Base-by-base conservation (phyloP, 2,888 invertebrate species). In the Lasioglossum pauxillum region DNA sequence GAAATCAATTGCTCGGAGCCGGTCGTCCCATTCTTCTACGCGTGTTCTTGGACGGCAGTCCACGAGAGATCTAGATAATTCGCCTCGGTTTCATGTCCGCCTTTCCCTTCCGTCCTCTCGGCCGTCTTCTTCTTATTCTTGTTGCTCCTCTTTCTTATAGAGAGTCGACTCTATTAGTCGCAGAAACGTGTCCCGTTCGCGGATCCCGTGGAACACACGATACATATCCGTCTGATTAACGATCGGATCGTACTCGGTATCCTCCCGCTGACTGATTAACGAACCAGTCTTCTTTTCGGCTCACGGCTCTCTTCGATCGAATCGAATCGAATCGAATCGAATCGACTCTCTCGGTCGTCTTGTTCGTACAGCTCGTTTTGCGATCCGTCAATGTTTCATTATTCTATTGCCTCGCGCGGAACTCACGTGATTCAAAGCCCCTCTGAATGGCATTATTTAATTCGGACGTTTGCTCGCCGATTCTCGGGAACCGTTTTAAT, bases 211-310 rank as follows among this genome's bases (percentile, higher is more conserved):
- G 78, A 84, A 71, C 78, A 78, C 60, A 35, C 80, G 73, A 77
- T 82, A 82, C 77, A 85, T 88, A 84, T 84, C 80, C 82, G 60
- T 75, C 87, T 90, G 91, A 90, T 90, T 89, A 90, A 90, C 87
- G 90, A 89, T 84, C 88, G 78, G 80, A 78, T 81, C 85, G 72
- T 31, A 64, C 75, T 19, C 64, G 35, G 64, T 74, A 81, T 82
- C 44, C 77, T 67, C 67, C 79, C 76, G 75, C 77, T 78, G 84
- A 88, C 84, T 84, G 87, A 87, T 87, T 82, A 87, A 83, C 86
- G 86, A 87, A 81, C 79, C 74, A 73, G 75, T 80, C 79, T 75
- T 83, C 81, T 83, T 86, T 85, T 78, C 69, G 75, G 69, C 27
- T 35, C 67, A 19, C 16, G 23, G 23, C 8, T 35, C 31, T 53